A percentile compares a stretch with the other conserved stretches of the same genome.
phyloP scores from a whole-genome alignment of 2,888 invertebrate genomes.

The Stenoptilia bipunctidactyla region DNA sequence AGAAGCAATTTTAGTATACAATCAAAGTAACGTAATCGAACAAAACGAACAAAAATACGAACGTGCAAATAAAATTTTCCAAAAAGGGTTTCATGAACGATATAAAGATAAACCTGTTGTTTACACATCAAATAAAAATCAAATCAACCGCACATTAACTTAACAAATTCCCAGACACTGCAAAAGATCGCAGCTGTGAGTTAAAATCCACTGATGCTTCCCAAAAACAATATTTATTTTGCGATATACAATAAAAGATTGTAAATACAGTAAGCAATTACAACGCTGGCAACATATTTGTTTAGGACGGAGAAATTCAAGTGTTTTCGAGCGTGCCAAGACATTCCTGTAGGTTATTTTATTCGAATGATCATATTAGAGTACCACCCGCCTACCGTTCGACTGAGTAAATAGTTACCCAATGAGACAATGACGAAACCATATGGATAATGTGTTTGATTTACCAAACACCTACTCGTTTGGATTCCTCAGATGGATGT shows the following conservation, averaged over 20 bases:
- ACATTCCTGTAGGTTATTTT: slow-evolving; percentile 35
- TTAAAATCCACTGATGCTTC: slow-evolving; percentile 57
- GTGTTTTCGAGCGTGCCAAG: slow-evolving; percentile 62
- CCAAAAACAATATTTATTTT: slow-evolving; percentile 62
- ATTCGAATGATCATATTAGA: slow-evolving; percentile 16
- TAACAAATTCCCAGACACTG: slow-evolving; percentile 29
- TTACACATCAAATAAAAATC: slow-evolving; percentile 16
- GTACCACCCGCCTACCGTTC: slow-evolving; percentile 35
- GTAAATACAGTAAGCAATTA: slow-evolving; percentile 67
- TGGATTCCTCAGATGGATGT: slow-evolving; percentile 27
- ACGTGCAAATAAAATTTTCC: no score
- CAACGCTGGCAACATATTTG: slow-evolving; percentile 64
- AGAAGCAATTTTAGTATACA: no score
- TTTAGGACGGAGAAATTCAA: slow-evolving; percentile 67
- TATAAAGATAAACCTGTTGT: no score
- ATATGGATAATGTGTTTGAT: slow-evolving; percentile 59
- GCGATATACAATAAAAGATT: slow-evolving; percentile 66
- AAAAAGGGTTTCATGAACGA: no score
- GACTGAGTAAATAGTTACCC: slow-evolving; percentile 50
- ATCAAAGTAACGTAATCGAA: no score
- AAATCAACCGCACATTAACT: slow-evolving; percentile 59
- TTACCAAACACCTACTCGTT: slow-evolving; percentile 44
- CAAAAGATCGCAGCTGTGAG: slow-evolving; percentile 48
- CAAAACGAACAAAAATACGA: no score
- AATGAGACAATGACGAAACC: slow-evolving; percentile 56